Base-by-base conservation (phyloP, 1,140 invertebrate species). In the Teleopsis dalmanni region DNA sequence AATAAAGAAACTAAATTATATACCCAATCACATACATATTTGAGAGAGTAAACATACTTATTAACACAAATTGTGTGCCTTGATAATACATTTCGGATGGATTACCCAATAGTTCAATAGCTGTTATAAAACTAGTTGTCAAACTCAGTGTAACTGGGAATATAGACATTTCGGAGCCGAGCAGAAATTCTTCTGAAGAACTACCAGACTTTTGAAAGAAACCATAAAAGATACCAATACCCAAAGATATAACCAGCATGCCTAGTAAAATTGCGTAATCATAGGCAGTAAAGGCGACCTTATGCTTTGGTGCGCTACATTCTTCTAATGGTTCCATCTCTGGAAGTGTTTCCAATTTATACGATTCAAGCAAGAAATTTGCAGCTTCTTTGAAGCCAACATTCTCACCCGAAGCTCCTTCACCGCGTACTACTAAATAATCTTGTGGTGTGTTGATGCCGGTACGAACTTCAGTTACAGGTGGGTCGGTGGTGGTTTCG, bases 91-190 rank as follows among this genome's bases (percentile, higher is more conserved):
- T 83, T 73, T 92, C 89, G 1, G 87, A 85, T 2, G 89, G 88
- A 55, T 83, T 88, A 0, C 89, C 89, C 49, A 88, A 68, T 6
- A 88, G 60, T 47, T 86, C 84, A 42, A 88, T 91, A 2, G 91
- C 90, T 16, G 91, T 95, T 62, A 95, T 84, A 69, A 93, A 95
- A 71, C 88, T 92, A 11, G 84, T 83, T 10, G 84, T 79, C 9
- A 88, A 60, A 3, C 84, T 87, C 65, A 87, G 79, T 0, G 83
- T 80, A 69, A 85, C 85, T 0, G 85, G 84, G 21, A 86, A 76
- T 0, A 84, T 80, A 11, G 76, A 78, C 81, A 85, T 85, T 23
- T 70, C 72, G 3, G 81, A 81, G 7, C 82, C 81, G 25, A 88
- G 70, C 22, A 89, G 68, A 59, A 87, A 88, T 51, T 89, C 84